phyloP scores from a whole-genome alignment of 1,140 invertebrate species.

The Aphaenogaster floridana region DNA sequence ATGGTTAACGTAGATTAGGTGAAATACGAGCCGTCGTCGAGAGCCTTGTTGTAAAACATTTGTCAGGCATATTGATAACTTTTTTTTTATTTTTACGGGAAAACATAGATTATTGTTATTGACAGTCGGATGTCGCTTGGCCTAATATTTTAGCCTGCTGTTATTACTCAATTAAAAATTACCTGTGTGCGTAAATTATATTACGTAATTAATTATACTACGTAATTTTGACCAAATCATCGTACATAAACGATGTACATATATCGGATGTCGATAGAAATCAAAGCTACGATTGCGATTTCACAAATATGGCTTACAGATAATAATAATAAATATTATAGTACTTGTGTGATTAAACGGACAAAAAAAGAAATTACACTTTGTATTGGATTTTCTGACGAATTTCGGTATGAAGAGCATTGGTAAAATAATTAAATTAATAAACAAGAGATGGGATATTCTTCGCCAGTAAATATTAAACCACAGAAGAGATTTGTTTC shows the following conservation, averaged over 20 bases:
- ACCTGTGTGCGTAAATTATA: neutral
- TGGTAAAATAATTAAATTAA: constrained; percentile 8
- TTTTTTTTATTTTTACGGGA: neutral
- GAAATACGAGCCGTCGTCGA: neutral
- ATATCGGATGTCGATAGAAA: neutral
- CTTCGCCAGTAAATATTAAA: no score
- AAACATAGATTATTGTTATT: neutral
- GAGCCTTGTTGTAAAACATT: neutral
- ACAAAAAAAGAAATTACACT: neutral
- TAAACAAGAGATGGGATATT: no score
- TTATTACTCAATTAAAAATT: neutral
- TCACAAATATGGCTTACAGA: neutral
- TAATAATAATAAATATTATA: neutral
- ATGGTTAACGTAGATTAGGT: neutral
- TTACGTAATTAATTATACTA: neutral
- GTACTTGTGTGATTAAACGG: neutral
- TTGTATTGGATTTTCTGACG: neutral
- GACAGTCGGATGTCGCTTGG: neutral
- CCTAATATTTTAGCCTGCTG: neutral
- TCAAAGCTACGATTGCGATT: neutral
- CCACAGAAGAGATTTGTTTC: no score
- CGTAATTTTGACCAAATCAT: neutral
- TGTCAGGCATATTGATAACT: neutral
- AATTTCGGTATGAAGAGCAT: neutral
- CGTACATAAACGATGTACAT: neutral